These are phyloP conservation scores for Ivindomyrus marchei DNA, from an alignment of 2,113 vertebrate genomes.

Conservation along the genomic window DNA sequence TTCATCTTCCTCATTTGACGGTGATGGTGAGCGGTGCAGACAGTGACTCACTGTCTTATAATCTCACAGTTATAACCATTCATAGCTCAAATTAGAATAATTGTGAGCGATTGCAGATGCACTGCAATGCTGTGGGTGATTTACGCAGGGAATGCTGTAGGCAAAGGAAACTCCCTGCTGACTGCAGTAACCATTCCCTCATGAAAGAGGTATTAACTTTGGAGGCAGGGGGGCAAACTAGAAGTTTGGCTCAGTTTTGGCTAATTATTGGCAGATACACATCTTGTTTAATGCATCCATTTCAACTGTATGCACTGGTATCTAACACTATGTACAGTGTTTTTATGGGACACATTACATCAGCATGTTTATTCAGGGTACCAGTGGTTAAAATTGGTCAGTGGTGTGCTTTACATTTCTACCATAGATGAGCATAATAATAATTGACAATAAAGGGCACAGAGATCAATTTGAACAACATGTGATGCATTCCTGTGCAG, in stretches of 20 bases:
- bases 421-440: background rate
- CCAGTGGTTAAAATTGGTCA: background rate
- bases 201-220: background rate
- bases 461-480: background rate
- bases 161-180: background rate
- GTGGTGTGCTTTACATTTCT: background rate
- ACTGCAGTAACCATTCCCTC: background rate
- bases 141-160: background rate
- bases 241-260: background rate
- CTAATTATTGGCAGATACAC: background rate
- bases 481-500: background rate
- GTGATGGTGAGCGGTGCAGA: background rate
- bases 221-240: background rate
- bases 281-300: background rate
- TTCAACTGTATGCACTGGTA: background rate
- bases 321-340: background rate
- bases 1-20: background rate
- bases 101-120: slow-evolving; percentile 1
- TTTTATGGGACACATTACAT: background rate
- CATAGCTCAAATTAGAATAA: background rate
- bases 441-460: background rate
- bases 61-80: slow-evolving; percentile 1
- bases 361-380: background rate
- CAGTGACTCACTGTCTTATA: background rate
- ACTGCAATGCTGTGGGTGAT: background rate